phyloP scores from a whole-genome alignment of 2,888 invertebrate genomes.

The Piscicola geometra region DNA sequence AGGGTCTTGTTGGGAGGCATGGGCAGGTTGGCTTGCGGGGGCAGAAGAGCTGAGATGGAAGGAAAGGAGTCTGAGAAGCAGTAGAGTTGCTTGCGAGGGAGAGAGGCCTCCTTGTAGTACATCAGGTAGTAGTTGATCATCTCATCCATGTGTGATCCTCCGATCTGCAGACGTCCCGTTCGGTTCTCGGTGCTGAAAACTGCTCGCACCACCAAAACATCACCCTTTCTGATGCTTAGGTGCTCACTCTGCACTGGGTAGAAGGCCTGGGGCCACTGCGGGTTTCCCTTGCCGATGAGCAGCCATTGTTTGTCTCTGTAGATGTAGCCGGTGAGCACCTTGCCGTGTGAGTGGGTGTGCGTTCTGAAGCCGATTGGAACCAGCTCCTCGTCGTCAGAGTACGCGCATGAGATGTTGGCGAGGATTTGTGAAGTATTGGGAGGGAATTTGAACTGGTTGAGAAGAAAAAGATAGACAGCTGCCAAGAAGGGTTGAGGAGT shows the following conservation, averaged over 20 bases:
- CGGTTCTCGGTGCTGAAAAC: slow-evolving; percentile 58
- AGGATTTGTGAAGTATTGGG: slow-evolving; percentile 44
- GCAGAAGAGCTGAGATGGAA: slow-evolving; percentile 49
- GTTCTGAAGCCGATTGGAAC: slow-evolving; percentile 61
- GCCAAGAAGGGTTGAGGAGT: slow-evolving; percentile 47
- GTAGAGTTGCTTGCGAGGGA: slow-evolving; percentile 42
- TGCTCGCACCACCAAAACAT: slow-evolving; percentile 52
- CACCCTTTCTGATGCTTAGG: slow-evolving; percentile 56
- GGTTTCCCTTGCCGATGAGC: slow-evolving; percentile 60
- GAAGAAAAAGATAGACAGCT: slow-evolving; percentile 48
- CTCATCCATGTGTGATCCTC: slow-evolving; percentile 52
- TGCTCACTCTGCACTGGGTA: slow-evolving; percentile 56
- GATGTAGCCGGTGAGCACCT: slow-evolving; percentile 59
- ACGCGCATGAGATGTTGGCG: slow-evolving; percentile 59
- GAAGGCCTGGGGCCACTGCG: slow-evolving; percentile 64
- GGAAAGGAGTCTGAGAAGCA: slow-evolving; percentile 47
- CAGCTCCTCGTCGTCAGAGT: slow-evolving; percentile 53
- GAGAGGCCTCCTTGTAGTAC: slow-evolving; percentile 50
- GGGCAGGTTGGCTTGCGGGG: slow-evolving; percentile 55
- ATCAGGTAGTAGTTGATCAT: slow-evolving; percentile 58
- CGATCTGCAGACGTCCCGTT: slow-evolving; percentile 48
- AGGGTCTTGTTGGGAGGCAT: slow-evolving; percentile 58
- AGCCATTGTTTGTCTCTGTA: slow-evolving; percentile 46
- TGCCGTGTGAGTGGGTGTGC: slow-evolving; percentile 60
- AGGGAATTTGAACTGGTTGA: slow-evolving; percentile 46